Base-by-base conservation (phyloP, 2,113 vertebrate species). In the Daphoenositta chrysoptera region DNA sequence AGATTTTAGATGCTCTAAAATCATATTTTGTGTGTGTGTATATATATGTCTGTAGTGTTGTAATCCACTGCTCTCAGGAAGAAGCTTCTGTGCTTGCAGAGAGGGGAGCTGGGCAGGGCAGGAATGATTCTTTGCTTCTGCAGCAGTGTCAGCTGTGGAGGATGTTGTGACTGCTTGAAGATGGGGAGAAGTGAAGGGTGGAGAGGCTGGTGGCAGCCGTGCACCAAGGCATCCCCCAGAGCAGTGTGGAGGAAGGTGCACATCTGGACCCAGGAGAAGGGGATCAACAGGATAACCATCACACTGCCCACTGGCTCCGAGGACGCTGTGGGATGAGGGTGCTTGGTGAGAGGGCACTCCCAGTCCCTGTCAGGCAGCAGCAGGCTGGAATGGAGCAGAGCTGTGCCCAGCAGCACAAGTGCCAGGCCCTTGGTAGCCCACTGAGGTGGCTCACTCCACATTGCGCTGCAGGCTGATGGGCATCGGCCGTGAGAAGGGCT, bases 371-470 rank as follows among this genome's bases (percentile, higher is more conserved):
- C n/a, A 64, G 60, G 54, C 40, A 90, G 54, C 68, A 81, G 23
- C 1, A 3, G 45, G 27, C 35, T 78, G 57, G 26, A 72, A 23
- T 33, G 57, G 57, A 82, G 48, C 15, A 54, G 42, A 83, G 47
- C 56, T 82, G 68, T 65, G 27, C 70, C 60, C 57, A 37, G 60
- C 35, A 75, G 35, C 13, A 5, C 19, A 11, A 26, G 57, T 24
- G 12, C 58, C 50, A 60, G 58, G 60, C 13, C 28, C 57, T 30
- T 72, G 22, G 23, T 94, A 80, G 64, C 44, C 47, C 5, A 5
- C 65, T 7, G 2, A 9, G 1, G 1, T 7, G 2, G 3, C 57
- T 73, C 4, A 7, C 21, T 40, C 13, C 23, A 5, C 31, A 11
- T 10, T 16, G 9, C 7, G 3, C 39, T 64, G 30, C 77, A 80